Evolutionary conservation across 35 echinoderm and acorn worm genomes (phyloP).

Genomic region (Strongylocentrotus purpuratus): DNA sequence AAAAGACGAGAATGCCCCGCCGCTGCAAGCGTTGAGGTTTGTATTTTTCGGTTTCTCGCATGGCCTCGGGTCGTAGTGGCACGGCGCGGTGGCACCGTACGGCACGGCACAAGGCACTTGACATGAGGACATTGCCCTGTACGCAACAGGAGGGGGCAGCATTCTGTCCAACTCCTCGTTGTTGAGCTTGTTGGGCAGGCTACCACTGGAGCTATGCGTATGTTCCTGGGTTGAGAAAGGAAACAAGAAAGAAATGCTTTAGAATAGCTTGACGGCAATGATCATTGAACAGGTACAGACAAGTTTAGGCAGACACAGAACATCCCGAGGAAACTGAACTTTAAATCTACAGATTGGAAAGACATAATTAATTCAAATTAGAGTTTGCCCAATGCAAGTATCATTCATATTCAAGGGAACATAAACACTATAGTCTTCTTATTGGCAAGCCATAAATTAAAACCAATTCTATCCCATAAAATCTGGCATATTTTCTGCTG

Average conservation of each 20-base stretch:
- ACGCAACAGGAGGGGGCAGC: conserved; percentile 50
- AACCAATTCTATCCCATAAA: too few relatives aligned
- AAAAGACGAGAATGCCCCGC: not conserved
- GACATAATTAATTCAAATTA: too few relatives aligned
- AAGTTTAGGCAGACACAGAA: too few relatives aligned
- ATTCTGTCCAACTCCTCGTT: conserved; percentile 78
- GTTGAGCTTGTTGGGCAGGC: conserved; percentile 64
- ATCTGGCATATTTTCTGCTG: too few relatives aligned
- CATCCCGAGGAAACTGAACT: too few relatives aligned
- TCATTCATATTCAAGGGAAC: too few relatives aligned
- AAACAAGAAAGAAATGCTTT: not conserved
- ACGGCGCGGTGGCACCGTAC: not conserved
- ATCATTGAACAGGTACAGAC: too few relatives aligned
- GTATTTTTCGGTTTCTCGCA: not conserved
- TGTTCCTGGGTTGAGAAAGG: not conserved
- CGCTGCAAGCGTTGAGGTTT: not conserved
- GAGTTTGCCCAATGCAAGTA: too few relatives aligned
- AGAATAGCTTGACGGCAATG: too few relatives aligned
- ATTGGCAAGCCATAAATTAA: too few relatives aligned
- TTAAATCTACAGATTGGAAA: too few relatives aligned
- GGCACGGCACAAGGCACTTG: conserved; percentile 32
- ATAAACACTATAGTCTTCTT: too few relatives aligned
- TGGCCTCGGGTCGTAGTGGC: not conserved
- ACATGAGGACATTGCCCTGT: not conserved
- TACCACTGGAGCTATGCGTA: conserved; percentile 59